A percentile compares a stretch with the other conserved stretches of the same genome.
These are phyloP conservation scores for Drosophila algonquin DNA, from an alignment of 2,888 invertebrate genomes.

Conservation along the genomic window DNA sequence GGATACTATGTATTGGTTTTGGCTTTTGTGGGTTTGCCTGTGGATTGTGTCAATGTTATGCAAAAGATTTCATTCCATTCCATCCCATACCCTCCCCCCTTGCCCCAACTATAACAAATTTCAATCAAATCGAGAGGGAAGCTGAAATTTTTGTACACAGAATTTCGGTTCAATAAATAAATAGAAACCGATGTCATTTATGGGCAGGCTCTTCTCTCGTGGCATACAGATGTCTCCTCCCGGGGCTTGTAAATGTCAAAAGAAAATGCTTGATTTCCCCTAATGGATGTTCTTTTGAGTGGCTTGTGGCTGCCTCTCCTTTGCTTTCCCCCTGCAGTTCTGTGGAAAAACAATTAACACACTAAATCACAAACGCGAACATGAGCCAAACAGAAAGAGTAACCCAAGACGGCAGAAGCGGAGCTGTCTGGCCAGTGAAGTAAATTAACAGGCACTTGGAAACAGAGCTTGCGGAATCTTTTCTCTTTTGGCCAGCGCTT, in stretches of 20 bases:
- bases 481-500: constrained; percentile 27
- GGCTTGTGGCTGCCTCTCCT: not conserved
- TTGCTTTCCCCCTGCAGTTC: not conserved
- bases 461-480: constrained; percentile 7
- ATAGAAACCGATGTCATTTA: constrained; percentile 37
- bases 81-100: no score
- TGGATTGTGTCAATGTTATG: constrained; percentile 44
- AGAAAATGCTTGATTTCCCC: constrained; percentile 34
- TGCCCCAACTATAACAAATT: constrained; percentile 31
- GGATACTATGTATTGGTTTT: constrained; percentile 37
- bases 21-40: constrained; percentile 36
- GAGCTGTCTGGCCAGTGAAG: constrained; percentile 20
- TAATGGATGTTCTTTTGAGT: constrained; percentile 10
- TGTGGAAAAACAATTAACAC: constrained; percentile 47
- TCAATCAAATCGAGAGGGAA: constrained; percentile 32
- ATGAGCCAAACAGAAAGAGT: not conserved
- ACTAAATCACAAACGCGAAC: constrained; percentile 33
- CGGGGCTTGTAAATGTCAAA: constrained; percentile 44
- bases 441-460: constrained; percentile 22
- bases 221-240: not conserved
- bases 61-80: constrained; percentile 27
- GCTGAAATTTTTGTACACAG: constrained; percentile 37
- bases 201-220: not conserved
- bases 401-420: constrained; percentile 27
- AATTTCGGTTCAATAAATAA: constrained; percentile 32